Percentiles rank a stretch among this genome's conserved stretches.
These are phyloP conservation scores for Orussus abietinus DNA, from an alignment of 1,140 invertebrate species.

Conservation along the genomic window DNA sequence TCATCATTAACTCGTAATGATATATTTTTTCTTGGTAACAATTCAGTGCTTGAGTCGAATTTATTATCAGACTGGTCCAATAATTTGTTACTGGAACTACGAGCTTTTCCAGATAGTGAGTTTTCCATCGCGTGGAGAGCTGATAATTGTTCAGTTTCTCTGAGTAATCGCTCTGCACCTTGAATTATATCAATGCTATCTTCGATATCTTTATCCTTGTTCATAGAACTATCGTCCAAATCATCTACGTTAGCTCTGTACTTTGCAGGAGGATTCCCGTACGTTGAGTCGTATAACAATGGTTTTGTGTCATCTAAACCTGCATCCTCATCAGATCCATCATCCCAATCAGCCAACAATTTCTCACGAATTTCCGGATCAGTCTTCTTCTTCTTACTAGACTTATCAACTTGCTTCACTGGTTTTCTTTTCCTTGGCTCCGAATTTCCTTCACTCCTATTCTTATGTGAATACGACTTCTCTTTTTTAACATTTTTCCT, in stretches of 20 bases:
- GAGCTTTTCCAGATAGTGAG: conserved; percentile 5
- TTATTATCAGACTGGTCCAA: conserved; percentile 14
- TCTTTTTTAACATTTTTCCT: conserved; percentile 46
- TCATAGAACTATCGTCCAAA: conserved; percentile 6
- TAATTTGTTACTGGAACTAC: conserved; percentile 7
- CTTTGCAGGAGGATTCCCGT: conserved; percentile 10
- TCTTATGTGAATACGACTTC: conserved; percentile 28
- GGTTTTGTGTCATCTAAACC: conserved; percentile 20
- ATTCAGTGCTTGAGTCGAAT: too few species aligned
- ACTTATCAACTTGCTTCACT: conserved; percentile 34
- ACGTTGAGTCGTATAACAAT: conserved; percentile 10
- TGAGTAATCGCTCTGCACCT: conserved; percentile 39
- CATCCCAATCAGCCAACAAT: conserved; percentile 51
- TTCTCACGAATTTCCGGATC: conserved; percentile 44
- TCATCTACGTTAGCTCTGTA: conserved; percentile 28
- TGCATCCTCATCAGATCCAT: conserved; percentile 37
- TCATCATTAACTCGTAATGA: too few species aligned
- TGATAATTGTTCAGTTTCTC: conserved; percentile 37
- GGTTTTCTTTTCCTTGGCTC: conserved; percentile 40
- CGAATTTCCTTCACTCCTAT: conserved; percentile 21
- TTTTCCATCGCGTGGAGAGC: conserved; percentile 15
- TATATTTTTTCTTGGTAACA: too few species aligned
- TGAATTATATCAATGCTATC: conserved; percentile 28
- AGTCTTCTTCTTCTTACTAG: conserved; percentile 43
- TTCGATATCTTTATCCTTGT: conserved; percentile 9